Conservation (phyloP, 2,113 vertebrate species). For the Perca fluviatilis region DNA sequence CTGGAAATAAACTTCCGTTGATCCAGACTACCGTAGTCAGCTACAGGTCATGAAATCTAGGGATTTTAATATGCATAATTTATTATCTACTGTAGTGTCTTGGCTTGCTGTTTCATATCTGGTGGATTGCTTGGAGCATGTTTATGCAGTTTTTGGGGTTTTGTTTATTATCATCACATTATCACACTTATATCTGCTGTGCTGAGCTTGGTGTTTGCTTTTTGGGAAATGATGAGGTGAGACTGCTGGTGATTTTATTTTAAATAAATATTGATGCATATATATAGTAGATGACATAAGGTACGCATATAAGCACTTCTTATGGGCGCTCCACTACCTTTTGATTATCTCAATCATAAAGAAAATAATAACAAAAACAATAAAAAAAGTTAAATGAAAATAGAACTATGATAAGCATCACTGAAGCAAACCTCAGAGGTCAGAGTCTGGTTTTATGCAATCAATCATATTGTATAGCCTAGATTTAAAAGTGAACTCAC, state of each 20-base stretch:
- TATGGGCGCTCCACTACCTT: neutral
- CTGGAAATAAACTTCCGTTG: too few relatives aligned
- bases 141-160: neutral
- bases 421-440: conserved; percentile 4
- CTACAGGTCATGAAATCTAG: neutral
- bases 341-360: neutral
- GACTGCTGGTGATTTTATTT: neutral
- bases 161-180: neutral
- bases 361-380: neutral
- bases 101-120: conserved; percentile 4
- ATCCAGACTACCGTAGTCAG: neutral
- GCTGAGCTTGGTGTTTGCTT: neutral
- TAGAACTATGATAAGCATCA: neutral
- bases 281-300: neutral
- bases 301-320: neutral
- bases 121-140: neutral
- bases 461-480: neutral
- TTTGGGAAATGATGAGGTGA: neutral
- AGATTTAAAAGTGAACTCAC: neutral
- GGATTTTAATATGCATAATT: neutral
- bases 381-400: neutral
- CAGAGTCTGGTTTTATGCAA: neutral
- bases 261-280: neutral
- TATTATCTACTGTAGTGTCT: neutral
- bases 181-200: neutral